Conservation (phyloP, 1,140 invertebrate species). For the Olivierus martensii region DNA sequence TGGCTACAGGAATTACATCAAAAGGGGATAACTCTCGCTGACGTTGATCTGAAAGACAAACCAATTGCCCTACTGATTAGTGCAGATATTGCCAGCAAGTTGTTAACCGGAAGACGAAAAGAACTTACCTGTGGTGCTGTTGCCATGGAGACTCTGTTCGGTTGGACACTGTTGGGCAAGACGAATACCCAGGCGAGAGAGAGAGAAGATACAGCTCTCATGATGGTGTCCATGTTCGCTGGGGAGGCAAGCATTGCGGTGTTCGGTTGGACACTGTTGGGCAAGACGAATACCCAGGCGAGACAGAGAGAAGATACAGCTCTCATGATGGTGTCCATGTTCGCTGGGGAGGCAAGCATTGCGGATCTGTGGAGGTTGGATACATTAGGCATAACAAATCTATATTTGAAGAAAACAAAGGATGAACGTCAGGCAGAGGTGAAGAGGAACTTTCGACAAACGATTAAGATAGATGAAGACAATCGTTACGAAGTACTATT, state of each 20-base stretch:
- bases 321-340: not conserved
- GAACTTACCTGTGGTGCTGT: constrained; percentile 22
- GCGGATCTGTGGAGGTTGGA: not conserved
- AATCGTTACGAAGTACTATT: no score
- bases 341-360: constrained; percentile 1
- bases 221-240: not conserved
- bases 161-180: constrained; percentile 27
- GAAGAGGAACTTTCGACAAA: no score
- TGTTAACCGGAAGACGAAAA: constrained; percentile 25
- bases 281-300: constrained; percentile 14
- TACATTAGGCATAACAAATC: not conserved
- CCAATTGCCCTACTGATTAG: not conserved
- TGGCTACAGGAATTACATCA: constrained; percentile 3
- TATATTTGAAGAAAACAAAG: not conserved
- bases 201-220: not conserved
- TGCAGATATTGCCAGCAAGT: not conserved
- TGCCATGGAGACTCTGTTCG: constrained; percentile 26
- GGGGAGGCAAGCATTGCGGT: no score
- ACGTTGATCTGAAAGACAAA: not conserved
- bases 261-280: constrained; percentile 27
- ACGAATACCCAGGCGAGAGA: not conserved
- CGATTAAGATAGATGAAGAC: no score
- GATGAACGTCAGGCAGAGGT: not conserved
- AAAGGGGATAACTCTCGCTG: not conserved
- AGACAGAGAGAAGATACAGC: not conserved